Evolutionary conservation across 2,888 invertebrate genomes (phyloP), one percentile per base, ranked within the genome.

Genomic region (Ischnus inquisitorius): DNA sequence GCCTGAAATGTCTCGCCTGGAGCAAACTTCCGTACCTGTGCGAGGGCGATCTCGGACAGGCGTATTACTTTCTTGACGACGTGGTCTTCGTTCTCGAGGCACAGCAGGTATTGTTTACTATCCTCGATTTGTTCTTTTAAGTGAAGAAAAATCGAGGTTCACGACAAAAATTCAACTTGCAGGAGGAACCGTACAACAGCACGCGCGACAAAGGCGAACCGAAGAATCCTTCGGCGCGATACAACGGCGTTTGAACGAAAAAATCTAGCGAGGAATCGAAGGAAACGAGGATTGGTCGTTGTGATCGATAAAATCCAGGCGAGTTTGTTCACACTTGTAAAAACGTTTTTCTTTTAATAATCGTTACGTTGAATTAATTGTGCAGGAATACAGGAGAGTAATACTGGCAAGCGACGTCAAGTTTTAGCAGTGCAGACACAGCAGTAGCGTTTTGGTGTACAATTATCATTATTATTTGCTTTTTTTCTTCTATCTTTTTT

Each of bases 21-120:
- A 96, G 98, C 12, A 96, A 98, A 89, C 96, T 98, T 57, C 99
- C 99, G 0, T 99, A 99, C 93, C 95, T 99, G 51, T 99, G 99
- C 94, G 99, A 99, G 94, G 99, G 99, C 0, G 99, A 99, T 94
- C 95, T 99, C 87, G 95, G 97, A 65, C 98, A 97, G 93, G 97
- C 97, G 0, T 98, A 97, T 94, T 99, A 98, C 94, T 98, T 98
- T 96, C 95, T 99, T 68, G 96, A 97, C 89, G 99, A 99, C 94
- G 97, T 97, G 28, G 95, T 99, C n/a, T 98, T 98, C 92, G 95
- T 98, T 57, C 95, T 97, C 89, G 96, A 95, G 88, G 94, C 94
- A 86, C 93, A 93, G 69, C 86, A 88, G 86, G 88, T 87, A 69
- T 48, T 16, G 41, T 14, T 71, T 41, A n/a, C n/a, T 34, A 28